Base-by-base conservation (phyloP, 1,140 invertebrate genomes). In the Monomorium pharaonis region DNA sequence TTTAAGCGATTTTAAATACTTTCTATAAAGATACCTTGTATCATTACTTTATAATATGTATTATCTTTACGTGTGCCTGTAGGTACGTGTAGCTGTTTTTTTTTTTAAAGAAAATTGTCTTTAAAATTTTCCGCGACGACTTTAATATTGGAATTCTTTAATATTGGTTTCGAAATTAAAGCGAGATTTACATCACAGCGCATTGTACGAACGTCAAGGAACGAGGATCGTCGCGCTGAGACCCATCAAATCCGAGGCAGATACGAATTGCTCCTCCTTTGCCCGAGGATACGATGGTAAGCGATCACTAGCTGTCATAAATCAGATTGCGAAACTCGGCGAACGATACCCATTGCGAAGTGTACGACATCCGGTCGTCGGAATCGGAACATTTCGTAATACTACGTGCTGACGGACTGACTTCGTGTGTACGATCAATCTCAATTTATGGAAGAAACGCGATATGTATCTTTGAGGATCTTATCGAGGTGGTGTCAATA, bases 381-480 rank as follows among this genome's bases (percentile, higher is more conserved):
- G 49, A 33, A 67, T 42, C 60, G 69, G 27, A 63, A 75, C 78
- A 51, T 70, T 21, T 44, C 37, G 37, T 72, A 51, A 80, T 74
- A 62, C 70, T 72, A 47, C 24, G 21, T 33, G 63, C 51, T 87
- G 49, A 70, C 77, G 60, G 54, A 87, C 70, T 14, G 49, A 77
- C 70, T 87, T 42, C 21, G 47, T 42, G 44, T 12, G 44, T 67
- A 76, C 77, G 70, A 88, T 88, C 87, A 76, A 87, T 88, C 86
- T 85, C 86, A 88, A 88, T 88, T 88, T 88, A 54, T 24, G 37
- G 27, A 56, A 54, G 47, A 76, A 75, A 42, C 75, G 27, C 51
- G 30, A 27, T 62, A 75, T 51, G 58, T 84, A 42, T 56, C 44
- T 62, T 49, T 49, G 56, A 37, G 37, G 16, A 63, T 51, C 16